phyloP scores from a whole-genome alignment of 2,113 vertebrate genomes.

The Rattus norvegicus region DNA sequence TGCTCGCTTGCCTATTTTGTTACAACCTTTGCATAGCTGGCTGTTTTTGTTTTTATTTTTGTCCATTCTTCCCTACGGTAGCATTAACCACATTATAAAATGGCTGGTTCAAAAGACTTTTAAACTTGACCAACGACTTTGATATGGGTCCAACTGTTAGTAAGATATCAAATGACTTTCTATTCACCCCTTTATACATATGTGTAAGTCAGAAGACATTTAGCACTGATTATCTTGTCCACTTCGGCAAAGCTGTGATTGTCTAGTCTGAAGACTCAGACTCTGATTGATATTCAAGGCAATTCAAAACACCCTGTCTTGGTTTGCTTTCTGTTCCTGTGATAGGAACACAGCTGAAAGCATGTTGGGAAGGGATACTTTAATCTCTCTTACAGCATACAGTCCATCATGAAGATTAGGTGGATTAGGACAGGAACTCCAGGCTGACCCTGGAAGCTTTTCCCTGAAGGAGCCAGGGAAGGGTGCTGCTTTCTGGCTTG shows the following conservation, averaged over 20 bases:
- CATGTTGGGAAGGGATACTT: neutral
- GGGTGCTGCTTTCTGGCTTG: too few relatives aligned
- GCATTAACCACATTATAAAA: neutral
- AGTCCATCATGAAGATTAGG: neutral
- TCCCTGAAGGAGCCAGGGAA: neutral
- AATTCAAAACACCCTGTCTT: neutral
- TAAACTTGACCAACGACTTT: neutral
- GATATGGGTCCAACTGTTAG: neutral
- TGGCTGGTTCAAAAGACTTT: neutral
- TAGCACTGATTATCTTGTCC: neutral
- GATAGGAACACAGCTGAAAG: neutral
- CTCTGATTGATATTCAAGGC: neutral
- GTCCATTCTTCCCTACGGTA: neutral
- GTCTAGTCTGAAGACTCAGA: neutral
- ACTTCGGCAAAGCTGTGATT: neutral
- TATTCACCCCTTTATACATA: neutral
- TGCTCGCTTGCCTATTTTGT: neutral
- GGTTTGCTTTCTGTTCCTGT: neutral
- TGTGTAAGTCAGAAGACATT: neutral
- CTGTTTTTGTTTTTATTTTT: neutral
- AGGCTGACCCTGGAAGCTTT: too few relatives aligned
- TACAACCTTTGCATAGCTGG: neutral
- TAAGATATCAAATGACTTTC: neutral
- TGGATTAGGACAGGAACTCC: neutral
- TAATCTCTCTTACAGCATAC: neutral